Base-by-base conservation (phyloP, 2,113 vertebrate genomes). In the Brachyhypopomus occidentalis region DNA sequence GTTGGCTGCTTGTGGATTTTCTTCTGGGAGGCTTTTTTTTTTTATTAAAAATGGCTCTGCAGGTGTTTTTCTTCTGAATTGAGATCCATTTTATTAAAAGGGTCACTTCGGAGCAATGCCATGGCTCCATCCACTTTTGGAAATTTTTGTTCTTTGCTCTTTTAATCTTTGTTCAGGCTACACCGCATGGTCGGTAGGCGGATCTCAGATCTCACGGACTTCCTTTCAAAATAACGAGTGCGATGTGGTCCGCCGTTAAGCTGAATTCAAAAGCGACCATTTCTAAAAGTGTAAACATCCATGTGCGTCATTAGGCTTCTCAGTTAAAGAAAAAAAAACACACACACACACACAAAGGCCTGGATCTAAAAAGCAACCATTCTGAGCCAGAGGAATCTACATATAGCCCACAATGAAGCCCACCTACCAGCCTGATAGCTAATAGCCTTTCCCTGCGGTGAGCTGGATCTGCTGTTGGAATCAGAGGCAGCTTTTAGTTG, bases 31-130 rank as follows among this genome's bases (percentile, higher is more conserved):
- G 19, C 66, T 38, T 34, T 36, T 67, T 67, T 67, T 36, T 67
- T 67, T 67, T 36, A n/a, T 70, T 38, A 34, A 67, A 67, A 67
- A 36, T 70, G 2, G 34, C 2, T 4, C 20, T 22, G 8, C 36
- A 34, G 9, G 34, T 67, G 64, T 38, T 67, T 36, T 6, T 38
- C n/a, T 69, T 14, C 14, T 66, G 22, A 70, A 70, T 22, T 70
- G 66, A 70, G 36, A 41, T 70, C 66, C 36, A 41, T 70, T 70
- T 66, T 41, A 41, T 70, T 41, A 70, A 70, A 41, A n/a, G n/a
- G 34, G 19, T 70, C 9, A 22, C 66, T 70, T n/a, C 34, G n/a
- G 23, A 22, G 66, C 19, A 41, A 22, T 20, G n/a, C 66, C 22
- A 12, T 34, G 66, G 66, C 41, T 20, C 38, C 66, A 41, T n/a